Conservation (phyloP, 2,113 vertebrate genomes). For the Rafetus swinhoei region DNA sequence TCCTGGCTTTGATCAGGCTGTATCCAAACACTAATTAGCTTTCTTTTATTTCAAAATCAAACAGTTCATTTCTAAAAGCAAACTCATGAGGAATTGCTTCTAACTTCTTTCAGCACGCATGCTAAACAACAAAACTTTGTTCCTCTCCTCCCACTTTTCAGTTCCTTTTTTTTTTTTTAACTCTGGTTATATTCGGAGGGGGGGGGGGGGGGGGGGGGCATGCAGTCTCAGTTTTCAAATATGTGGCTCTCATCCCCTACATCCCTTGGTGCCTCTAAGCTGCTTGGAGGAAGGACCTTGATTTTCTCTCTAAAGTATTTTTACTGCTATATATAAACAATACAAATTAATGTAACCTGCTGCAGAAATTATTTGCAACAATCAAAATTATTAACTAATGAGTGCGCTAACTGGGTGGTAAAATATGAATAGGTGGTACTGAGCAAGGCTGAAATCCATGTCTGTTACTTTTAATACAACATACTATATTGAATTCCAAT, state of each 20-base stretch:
- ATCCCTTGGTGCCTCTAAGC: not conserved
- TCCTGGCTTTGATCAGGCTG: conserved; percentile 14
- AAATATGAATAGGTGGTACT: not conserved
- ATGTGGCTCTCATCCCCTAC: not conserved
- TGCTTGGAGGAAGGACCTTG: not conserved
- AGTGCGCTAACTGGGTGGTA: not conserved
- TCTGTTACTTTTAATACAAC: not conserved
- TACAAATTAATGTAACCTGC: not conserved
- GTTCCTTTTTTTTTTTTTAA: not conserved
- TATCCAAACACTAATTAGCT: conserved; percentile 17
- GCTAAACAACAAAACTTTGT: not conserved
- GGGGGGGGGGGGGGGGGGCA: not conserved
- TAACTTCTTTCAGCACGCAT: not conserved
- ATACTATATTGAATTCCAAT: not conserved
- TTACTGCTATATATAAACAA: not conserved
- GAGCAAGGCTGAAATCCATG: not conserved
- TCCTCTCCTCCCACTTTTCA: not conserved
- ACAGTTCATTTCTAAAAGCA: not conserved
- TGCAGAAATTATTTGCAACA: conserved; percentile 8
- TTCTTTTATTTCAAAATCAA: conserved; percentile 10
- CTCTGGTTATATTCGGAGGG: not conserved
- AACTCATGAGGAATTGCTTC: not conserved
- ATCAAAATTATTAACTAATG: not conserved
- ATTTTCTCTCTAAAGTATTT: conserved; percentile 10
- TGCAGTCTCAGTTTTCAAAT: not conserved